Evolutionary conservation across 2,797 vertebrate genomes (phyloP).

Genomic region (Pristis pectinata): DNA sequence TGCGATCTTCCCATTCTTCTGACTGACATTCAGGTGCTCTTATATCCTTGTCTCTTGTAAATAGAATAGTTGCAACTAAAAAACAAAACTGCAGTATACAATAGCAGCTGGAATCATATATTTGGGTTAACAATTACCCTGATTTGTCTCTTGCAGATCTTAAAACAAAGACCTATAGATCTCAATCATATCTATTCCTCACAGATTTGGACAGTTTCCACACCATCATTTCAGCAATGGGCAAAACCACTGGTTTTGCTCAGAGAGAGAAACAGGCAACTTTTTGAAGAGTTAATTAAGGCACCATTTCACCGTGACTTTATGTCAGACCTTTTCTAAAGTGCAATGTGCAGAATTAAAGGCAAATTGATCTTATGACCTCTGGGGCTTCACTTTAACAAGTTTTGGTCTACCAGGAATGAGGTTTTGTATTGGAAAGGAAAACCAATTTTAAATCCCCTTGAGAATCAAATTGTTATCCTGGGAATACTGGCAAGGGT

Average conservation of each 20-base stretch:
- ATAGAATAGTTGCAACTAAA: neutral
- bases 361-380: conserved; percentile 16
- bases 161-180: neutral
- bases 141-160: neutral
- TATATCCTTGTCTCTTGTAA: neutral
- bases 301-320: neutral
- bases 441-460: neutral
- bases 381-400: neutral
- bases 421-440: neutral
- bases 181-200: neutral
- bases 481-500: neutral
- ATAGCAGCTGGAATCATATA: neutral
- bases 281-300: conserved; percentile 22
- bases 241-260: neutral
- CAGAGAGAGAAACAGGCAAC: neutral
- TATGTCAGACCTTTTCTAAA: neutral
- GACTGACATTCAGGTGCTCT: neutral
- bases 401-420: neutral
- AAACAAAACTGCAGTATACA: neutral
- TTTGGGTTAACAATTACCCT: neutral
- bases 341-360: neutral
- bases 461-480: conserved; percentile 11
- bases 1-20: neutral
- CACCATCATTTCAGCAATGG: neutral
- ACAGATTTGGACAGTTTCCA: neutral